phyloP scores from a whole-genome alignment of 1,140 invertebrate genomes.

The Drosophila bipectinata region DNA sequence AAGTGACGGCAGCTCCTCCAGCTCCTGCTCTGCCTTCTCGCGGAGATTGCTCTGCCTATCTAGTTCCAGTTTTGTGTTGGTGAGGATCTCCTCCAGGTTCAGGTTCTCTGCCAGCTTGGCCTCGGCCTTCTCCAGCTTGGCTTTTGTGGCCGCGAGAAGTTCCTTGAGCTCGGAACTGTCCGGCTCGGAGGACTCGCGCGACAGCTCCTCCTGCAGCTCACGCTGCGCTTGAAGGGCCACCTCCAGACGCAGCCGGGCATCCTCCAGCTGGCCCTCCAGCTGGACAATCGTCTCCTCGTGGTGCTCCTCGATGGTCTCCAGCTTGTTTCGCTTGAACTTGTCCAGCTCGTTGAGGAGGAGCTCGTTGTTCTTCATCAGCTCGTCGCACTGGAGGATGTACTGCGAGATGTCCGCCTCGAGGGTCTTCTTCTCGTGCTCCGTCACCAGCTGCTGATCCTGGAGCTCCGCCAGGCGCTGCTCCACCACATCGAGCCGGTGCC shows the following conservation, averaged over 20 bases:
- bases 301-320: conserved; percentile 88
- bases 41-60: background rate
- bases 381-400: conserved; percentile 87
- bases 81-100: background rate
- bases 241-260: conserved; percentile 84
- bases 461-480: conserved; percentile 79
- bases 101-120: background rate
- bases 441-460: conserved; percentile 63
- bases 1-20: background rate
- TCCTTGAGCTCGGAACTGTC: conserved; percentile 10
- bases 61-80: background rate
- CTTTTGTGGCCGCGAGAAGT: conserved; percentile 5
- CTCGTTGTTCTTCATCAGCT: conserved; percentile 88
- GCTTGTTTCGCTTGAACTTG: conserved; percentile 86
- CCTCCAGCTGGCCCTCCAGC: conserved; percentile 87
- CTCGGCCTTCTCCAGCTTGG: background rate
- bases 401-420: conserved; percentile 86
- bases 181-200: background rate
- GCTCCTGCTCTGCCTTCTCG: background rate
- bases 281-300: conserved; percentile 87
- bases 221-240: conserved; percentile 66
- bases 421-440: conserved; percentile 85
- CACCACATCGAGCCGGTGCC: conserved; percentile 71
- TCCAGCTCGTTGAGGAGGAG: conserved; percentile 87
- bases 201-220: conserved; percentile 21